Percentiles rank a stretch among this genome's conserved stretches.
Evolutionary conservation across 2,888 invertebrate species (phyloP).

Genomic region (Tachystola acroxantha): DNA sequence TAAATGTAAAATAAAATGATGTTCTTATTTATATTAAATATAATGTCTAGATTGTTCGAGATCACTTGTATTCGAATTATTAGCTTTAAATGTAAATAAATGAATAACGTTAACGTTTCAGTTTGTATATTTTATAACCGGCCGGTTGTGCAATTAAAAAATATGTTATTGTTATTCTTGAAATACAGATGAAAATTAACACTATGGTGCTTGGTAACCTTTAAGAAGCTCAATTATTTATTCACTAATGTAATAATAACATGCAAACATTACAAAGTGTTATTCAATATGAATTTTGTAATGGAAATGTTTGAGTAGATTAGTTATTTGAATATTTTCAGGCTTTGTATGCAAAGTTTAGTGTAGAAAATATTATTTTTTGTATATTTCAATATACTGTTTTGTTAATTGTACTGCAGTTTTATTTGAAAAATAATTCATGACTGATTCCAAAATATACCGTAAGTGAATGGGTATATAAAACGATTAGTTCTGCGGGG

Average conservation of each 20-base stretch:
- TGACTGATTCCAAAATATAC: too few relatives aligned
- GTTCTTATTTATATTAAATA: neutral
- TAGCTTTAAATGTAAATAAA: constrained; percentile 35
- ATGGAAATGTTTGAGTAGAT: constrained; percentile 9
- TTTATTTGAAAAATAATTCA: too few relatives aligned
- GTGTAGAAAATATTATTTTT: constrained; percentile 33
- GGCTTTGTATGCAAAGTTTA: constrained; percentile 36
- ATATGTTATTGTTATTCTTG: too few relatives aligned
- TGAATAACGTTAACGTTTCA: constrained; percentile 20
- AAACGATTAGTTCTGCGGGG: too few relatives aligned
- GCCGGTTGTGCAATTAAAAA: constrained; percentile 75
- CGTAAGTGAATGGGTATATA: too few relatives aligned
- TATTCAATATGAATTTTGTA: constrained; percentile 1
- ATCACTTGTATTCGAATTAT: neutral
- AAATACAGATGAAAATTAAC: constrained; percentile 32
- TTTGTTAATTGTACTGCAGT: constrained; percentile 15
- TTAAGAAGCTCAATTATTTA: constrained; percentile 52
- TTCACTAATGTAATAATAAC: constrained; percentile 7
- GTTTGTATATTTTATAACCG: constrained; percentile 52
- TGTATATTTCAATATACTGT: constrained; percentile 23
- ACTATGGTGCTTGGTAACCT: constrained; percentile 46
- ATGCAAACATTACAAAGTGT: constrained; percentile 4
- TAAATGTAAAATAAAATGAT: constrained; percentile 2
- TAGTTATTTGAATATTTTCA: constrained; percentile 32
- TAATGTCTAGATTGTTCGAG: too few relatives aligned